These are phyloP conservation scores for Drosophila sechellia DNA, from an alignment of 1,140 invertebrate genomes.

Conservation along the genomic window DNA sequence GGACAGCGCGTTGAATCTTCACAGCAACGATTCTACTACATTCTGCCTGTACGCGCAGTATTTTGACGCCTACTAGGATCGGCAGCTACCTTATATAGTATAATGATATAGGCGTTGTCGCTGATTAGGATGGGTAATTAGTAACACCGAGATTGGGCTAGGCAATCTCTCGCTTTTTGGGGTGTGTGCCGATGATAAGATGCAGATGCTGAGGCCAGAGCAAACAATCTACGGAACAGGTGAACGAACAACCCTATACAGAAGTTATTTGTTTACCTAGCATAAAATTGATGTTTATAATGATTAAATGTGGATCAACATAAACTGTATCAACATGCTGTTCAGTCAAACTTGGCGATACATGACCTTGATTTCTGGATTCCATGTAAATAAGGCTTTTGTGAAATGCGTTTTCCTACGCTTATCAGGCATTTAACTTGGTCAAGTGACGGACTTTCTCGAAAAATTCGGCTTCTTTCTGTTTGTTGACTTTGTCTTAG, in stretches of 20 bases:
- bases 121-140: slow-evolving; percentile 61
- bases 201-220: slow-evolving; percentile 22
- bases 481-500: slow-evolving; percentile 42
- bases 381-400: slow-evolving; percentile 10
- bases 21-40: slow-evolving; percentile 48
- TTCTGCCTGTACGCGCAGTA: slow-evolving; percentile 47
- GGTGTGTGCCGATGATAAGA: slow-evolving; percentile 46
- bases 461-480: slow-evolving; percentile 14
- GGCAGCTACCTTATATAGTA: slow-evolving; percentile 61
- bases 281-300: too few relatives aligned
- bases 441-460: slow-evolving; percentile 29
- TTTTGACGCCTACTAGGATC: slow-evolving; percentile 47
- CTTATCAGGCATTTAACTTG: slow-evolving; percentile 75
- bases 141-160: slow-evolving; percentile 45
- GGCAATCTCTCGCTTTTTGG: slow-evolving; percentile 54
- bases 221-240: slow-evolving; percentile 35
- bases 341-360: neutral
- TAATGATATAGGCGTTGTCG: slow-evolving; percentile 18
- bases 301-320: too few relatives aligned
- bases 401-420: slow-evolving; percentile 30
- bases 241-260: slow-evolving; percentile 9
- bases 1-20: slow-evolving; percentile 1
- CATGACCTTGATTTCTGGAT: slow-evolving; percentile 14
- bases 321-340: too few relatives aligned
- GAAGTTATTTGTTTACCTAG: neutral